Evolutionary conservation across 2,797 vertebrate genomes (phyloP).

Genomic region (Microctenopoma stevenorrisi): DNA sequence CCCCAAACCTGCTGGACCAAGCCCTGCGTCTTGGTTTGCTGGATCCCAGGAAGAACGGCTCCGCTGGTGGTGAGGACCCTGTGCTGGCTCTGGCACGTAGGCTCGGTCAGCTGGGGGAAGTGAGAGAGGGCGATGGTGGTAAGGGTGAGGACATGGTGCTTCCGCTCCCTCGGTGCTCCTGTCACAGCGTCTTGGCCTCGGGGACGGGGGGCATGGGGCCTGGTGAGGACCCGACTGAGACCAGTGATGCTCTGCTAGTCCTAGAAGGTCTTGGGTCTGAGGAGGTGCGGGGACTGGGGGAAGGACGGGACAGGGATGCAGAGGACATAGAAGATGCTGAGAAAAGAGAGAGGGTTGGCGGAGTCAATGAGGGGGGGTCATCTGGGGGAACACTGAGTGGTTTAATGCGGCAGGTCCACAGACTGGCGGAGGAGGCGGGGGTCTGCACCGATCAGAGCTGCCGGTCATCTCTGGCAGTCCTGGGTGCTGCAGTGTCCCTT

Average conservation of each 20-base stretch:
- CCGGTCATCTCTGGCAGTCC: slow-evolving; percentile 20
- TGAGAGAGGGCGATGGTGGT: slow-evolving; percentile 24
- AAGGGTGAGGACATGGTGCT: slow-evolving; percentile 13
- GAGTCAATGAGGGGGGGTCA: slow-evolving; percentile 23
- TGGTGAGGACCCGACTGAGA: slow-evolving; percentile 81
- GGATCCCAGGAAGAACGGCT: slow-evolving; percentile 70
- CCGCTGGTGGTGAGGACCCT: slow-evolving; percentile 55
- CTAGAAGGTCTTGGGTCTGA: slow-evolving; percentile 87
- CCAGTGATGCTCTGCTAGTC: slow-evolving; percentile 90
- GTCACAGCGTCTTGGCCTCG: slow-evolving; percentile 74
- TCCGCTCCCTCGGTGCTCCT: slow-evolving; percentile 74
- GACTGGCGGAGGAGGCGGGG: slow-evolving; percentile 75
- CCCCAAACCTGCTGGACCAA: slow-evolving; percentile 67
- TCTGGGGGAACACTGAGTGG: slow-evolving; percentile 71
- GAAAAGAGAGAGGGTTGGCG: slow-evolving; percentile 34
- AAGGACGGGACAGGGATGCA: slow-evolving; percentile 2
- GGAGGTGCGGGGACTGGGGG: slow-evolving; percentile 75
- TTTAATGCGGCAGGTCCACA: slow-evolving; percentile 77
- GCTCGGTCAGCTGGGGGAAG: slow-evolving; percentile 66
- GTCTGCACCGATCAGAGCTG: slow-evolving; percentile 74
- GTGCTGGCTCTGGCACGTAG: slow-evolving; percentile 67
- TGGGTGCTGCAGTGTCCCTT: slow-evolving; percentile 12
- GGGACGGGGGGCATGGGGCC: slow-evolving; percentile 51
- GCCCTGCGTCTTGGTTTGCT: slow-evolving; percentile 68
- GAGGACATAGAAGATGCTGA: slow-evolving; percentile 7